Percentiles rank a stretch among this genome's conserved stretches.
Conservation (phyloP, 1,140 invertebrate species). For the Diorhabda elongata region DNA sequence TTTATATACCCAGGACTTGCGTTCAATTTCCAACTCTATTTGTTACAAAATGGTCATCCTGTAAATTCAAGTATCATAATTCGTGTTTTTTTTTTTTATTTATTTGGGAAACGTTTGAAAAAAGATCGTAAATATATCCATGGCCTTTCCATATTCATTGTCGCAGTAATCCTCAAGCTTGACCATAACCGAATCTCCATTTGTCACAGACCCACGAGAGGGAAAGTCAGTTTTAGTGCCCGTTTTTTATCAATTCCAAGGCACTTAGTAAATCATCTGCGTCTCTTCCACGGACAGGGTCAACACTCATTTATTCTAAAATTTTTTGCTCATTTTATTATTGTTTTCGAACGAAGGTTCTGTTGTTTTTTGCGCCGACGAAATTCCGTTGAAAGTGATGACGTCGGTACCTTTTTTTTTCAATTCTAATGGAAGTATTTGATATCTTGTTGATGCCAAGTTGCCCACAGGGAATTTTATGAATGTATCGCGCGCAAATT, state of each 20-base stretch:
- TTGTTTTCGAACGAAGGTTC: constrained; percentile 6
- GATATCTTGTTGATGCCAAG: too few species aligned
- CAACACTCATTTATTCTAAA: constrained; percentile 4
- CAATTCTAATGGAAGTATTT: too few species aligned
- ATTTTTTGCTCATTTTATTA: constrained; percentile 15
- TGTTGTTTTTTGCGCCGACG: not conserved
- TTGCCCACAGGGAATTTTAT: too few species aligned
- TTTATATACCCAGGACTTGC: too few species aligned
- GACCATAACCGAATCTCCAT: not conserved
- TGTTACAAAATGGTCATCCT: too few species aligned
- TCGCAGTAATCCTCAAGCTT: not conserved
- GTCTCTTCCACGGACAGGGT: constrained; percentile 4
- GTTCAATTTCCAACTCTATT: too few species aligned
- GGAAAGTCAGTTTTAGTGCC: constrained; percentile 7
- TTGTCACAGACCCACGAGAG: constrained; percentile 7
- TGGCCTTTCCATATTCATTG: not conserved
- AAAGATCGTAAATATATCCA: too few species aligned
- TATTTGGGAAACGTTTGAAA: too few species aligned
- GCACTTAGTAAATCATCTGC: constrained; percentile 13
- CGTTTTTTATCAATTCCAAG: constrained; percentile 5
- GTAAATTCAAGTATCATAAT: too few species aligned
- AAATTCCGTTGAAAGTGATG: not conserved
- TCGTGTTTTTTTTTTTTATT: too few species aligned
- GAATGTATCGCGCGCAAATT: too few species aligned
- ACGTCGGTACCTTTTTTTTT: not conserved